phyloP scores from a whole-genome alignment of 2,888 invertebrate genomes.

The Nomada lathburiana region DNA sequence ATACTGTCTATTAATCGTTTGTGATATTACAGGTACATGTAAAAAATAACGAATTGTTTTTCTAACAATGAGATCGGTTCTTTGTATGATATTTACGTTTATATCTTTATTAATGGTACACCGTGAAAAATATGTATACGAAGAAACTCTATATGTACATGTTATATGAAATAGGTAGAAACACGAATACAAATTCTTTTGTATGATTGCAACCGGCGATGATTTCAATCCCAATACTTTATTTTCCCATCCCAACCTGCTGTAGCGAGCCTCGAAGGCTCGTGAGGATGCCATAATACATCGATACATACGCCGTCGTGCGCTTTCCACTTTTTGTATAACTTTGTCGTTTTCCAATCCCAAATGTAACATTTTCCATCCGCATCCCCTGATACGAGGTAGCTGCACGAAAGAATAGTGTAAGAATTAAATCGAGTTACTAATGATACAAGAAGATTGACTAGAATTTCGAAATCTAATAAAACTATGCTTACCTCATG shows the following conservation, averaged over 20 bases:
- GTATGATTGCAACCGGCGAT: neutral
- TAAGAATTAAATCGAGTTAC: neutral
- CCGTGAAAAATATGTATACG: neutral
- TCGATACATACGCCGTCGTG: slow-evolving; percentile 99
- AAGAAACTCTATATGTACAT: slow-evolving; percentile 28
- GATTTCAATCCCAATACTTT: slow-evolving; percentile 97
- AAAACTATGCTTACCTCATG: slow-evolving; percentile 90
- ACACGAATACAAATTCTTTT: neutral
- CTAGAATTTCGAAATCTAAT: neutral
- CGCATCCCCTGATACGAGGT: slow-evolving; percentile 98
- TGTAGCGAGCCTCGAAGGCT: slow-evolving; percentile 98
- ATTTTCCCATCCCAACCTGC: slow-evolving; percentile 99
- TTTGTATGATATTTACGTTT: neutral
- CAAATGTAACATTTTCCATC: slow-evolving; percentile 99
- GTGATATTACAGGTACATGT: no score
- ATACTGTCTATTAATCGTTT: no score
- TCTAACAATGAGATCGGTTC: neutral
- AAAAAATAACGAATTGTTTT: no score
- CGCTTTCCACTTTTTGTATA: slow-evolving; percentile 99
- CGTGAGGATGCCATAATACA: slow-evolving; percentile 99
- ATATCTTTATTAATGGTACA: slow-evolving; percentile 5
- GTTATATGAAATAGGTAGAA: slow-evolving; percentile 33
- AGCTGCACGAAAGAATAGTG: slow-evolving; percentile 86
- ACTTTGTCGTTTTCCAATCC: slow-evolving; percentile 99
- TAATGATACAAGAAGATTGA: neutral